phyloP scores from a whole-genome alignment of 2,888 invertebrate species.

The Xanthostigma xanthostigma region DNA sequence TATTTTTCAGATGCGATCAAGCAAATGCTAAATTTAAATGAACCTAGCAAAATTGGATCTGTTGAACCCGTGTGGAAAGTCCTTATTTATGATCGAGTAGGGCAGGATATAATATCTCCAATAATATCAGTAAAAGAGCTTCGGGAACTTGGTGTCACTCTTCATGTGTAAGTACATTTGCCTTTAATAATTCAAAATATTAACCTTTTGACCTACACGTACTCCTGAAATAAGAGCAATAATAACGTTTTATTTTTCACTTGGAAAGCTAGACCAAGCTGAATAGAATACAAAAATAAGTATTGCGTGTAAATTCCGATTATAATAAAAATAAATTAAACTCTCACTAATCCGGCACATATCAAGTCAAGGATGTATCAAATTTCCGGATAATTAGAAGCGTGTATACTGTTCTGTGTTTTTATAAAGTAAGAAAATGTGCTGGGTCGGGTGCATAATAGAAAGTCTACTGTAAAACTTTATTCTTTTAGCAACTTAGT shows the following conservation, averaged over 20 bases:
- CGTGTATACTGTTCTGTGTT: background rate
- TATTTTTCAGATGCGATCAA: slow-evolving; percentile 65
- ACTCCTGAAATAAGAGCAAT: background rate
- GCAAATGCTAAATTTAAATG: slow-evolving; percentile 91
- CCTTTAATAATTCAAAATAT: slow-evolving; percentile 4
- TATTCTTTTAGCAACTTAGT: no score
- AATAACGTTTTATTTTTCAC: background rate
- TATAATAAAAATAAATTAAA: no score
- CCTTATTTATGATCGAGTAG: slow-evolving; percentile 86
- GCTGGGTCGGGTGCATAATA: background rate
- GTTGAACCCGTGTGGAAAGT: slow-evolving; percentile 94
- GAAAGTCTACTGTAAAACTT: background rate
- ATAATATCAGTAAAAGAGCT: slow-evolving; percentile 90
- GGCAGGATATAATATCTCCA: slow-evolving; percentile 97
- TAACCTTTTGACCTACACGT: no score
- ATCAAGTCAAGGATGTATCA: no score
- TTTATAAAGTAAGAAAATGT: background rate
- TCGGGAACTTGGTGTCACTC: slow-evolving; percentile 88
- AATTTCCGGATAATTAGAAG: no score
- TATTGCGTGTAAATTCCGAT: no score
- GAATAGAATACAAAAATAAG: no score
- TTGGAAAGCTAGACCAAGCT: no score
- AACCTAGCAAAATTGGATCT: slow-evolving; percentile 57
- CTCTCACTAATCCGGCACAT: no score
- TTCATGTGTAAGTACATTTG: slow-evolving; percentile 71